Conservation (phyloP, 1,140 invertebrate genomes). For the Trinorchestia longiramus region DNA sequence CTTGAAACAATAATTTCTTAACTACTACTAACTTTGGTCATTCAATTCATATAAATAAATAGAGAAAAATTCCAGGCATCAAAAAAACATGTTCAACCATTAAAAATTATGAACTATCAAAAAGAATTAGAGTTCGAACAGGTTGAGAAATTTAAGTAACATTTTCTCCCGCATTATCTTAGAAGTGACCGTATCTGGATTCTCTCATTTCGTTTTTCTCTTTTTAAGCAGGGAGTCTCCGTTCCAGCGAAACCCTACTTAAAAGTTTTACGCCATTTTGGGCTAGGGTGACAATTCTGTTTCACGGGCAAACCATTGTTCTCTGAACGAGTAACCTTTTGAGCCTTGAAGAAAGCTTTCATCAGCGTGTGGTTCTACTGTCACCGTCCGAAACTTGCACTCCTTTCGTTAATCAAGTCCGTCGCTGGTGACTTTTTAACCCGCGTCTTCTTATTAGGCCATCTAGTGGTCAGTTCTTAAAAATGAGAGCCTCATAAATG, state of each 20-base stretch:
- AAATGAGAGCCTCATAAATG: constrained; percentile 52
- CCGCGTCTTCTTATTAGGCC: constrained; percentile 42
- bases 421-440: constrained; percentile 24
- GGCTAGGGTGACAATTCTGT: neutral
- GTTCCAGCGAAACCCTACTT: neutral
- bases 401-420: constrained; percentile 44
- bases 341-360: neutral
- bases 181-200: neutral
- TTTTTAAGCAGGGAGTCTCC: neutral
- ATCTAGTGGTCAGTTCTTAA: constrained; percentile 51
- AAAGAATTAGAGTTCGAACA: neutral
- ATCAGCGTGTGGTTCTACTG: neutral
- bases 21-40: no score
- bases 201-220: neutral
- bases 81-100: neutral
- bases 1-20: no score
- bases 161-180: neutral
- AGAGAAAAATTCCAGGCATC: no score
- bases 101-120: neutral
- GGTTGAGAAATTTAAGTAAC: neutral
- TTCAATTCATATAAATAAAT: no score
- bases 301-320: neutral
- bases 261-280: constrained; percentile 1
- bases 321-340: constrained; percentile 24
- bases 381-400: constrained; percentile 37